Conservation (phyloP, 1,140 invertebrate genomes). For the Drosophila takahashii region DNA sequence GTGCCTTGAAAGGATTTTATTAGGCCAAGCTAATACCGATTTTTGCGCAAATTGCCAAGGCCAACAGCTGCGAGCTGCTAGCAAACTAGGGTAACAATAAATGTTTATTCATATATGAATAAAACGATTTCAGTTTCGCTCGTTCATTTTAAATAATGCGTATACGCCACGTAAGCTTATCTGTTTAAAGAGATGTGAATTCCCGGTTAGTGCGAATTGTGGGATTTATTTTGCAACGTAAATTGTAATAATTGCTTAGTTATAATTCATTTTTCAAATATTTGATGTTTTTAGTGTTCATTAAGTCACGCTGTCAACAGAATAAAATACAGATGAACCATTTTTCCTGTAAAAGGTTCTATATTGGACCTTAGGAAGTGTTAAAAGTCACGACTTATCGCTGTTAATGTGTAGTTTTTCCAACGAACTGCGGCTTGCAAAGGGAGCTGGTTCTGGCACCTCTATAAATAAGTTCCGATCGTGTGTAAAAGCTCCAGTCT, state of each 20-base stretch:
- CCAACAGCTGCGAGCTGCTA: conserved; percentile 49
- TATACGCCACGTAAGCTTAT: conserved; percentile 27
- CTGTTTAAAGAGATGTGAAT: not conserved
- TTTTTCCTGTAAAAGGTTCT: not conserved
- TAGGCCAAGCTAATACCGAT: conserved; percentile 36
- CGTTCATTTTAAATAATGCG: conserved; percentile 6
- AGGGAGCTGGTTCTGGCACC: not conserved
- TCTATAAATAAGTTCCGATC: conserved; percentile 55
- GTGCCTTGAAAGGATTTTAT: conserved; percentile 49
- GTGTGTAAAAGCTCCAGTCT: conserved; percentile 48
- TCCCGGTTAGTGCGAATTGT: not conserved
- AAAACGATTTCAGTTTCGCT: conserved; percentile 7
- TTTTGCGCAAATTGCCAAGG: conserved; percentile 24
- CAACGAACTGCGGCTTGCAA: conserved; percentile 1
- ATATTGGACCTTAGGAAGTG: not conserved
- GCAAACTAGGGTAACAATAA: conserved; percentile 10
- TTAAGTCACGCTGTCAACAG: not conserved
- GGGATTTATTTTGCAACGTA: not conserved
- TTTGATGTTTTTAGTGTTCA: not conserved
- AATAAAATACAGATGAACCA: not conserved
- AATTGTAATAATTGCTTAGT: not conserved
- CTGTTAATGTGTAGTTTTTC: conserved; percentile 3
- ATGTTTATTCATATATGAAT: conserved; percentile 13
- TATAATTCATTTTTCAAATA: not conserved
- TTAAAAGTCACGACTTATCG: not conserved